phyloP scores from a whole-genome alignment of 2,113 vertebrate species.

The Morone saxatilis region DNA sequence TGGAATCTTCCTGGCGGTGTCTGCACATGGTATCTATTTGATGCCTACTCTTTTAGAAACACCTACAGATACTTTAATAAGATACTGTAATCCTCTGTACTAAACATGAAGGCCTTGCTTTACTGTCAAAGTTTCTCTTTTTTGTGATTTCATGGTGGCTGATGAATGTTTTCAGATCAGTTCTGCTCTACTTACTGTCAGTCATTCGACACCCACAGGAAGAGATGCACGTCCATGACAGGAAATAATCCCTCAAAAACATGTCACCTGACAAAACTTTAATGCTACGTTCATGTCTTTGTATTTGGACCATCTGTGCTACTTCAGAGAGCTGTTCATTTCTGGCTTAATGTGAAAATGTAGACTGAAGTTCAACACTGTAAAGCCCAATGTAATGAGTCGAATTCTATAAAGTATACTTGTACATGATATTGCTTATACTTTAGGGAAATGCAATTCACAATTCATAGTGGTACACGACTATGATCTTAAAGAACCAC shows the following conservation, averaged over 20 bases:
- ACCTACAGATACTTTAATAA: slow-evolving; percentile 2
- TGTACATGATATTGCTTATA: not conserved
- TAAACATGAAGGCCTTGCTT: slow-evolving; percentile 39
- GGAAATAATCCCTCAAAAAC: slow-evolving; percentile 37
- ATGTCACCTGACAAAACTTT: slow-evolving; percentile 37
- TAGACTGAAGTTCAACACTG: not conserved
- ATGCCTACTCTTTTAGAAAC: not conserved
- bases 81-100: slow-evolving; percentile 35
- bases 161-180: slow-evolving; percentile 52
- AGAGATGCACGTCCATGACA: slow-evolving; percentile 7
- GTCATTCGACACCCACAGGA: slow-evolving; percentile 27
- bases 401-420: not conserved
- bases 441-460: not conserved
- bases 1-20: not conserved
- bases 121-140: slow-evolving; percentile 6
- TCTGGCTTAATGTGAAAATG: not conserved
- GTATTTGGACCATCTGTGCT: slow-evolving; percentile 26
- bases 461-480: not conserved
- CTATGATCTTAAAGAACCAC: not conserved
- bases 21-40: slow-evolving; percentile 1
- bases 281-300: slow-evolving; percentile 2
- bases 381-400: not conserved
- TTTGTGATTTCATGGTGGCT: slow-evolving; percentile 42
- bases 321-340: not conserved
- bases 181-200: slow-evolving; percentile 56